Evolutionary conservation across 2,797 vertebrate species (phyloP).

Genomic region (Sebastes minor): DNA sequence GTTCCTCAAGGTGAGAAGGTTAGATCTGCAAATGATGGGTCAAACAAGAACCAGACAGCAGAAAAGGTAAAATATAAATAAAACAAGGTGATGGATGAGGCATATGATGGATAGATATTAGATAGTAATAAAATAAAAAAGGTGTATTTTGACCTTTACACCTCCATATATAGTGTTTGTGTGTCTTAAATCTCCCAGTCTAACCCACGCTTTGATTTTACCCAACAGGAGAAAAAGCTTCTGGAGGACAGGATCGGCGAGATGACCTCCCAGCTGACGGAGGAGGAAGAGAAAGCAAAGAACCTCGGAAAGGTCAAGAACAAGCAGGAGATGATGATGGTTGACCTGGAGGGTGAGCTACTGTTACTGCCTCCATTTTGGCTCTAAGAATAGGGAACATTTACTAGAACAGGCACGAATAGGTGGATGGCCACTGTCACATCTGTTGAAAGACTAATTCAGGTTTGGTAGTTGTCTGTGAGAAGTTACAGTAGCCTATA

Average conservation of each 20-base stretch:
- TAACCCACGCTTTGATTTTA: background rate
- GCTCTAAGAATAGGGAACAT: background rate
- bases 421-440: background rate
- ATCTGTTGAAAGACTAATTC: background rate
- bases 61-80: background rate
- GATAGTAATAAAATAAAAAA: background rate
- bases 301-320: conserved; percentile 96
- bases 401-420: background rate
- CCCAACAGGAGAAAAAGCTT: conserved; percentile 93
- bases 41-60: background rate
- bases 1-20: conserved; percentile 89
- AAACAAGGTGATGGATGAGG: background rate
- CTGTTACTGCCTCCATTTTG: background rate
- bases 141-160: background rate
- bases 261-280: conserved; percentile 92
- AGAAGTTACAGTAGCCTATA: background rate
- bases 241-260: conserved; percentile 93
- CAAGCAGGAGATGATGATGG: conserved; percentile 99
- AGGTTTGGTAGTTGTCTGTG: background rate
- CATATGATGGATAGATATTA: background rate
- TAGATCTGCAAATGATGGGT: background rate
- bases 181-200: background rate
- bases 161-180: background rate
- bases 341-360: conserved; percentile 91
- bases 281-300: conserved; percentile 98